Base-by-base conservation (phyloP, 2,113 vertebrate species). In the Embiotoca jacksoni region DNA sequence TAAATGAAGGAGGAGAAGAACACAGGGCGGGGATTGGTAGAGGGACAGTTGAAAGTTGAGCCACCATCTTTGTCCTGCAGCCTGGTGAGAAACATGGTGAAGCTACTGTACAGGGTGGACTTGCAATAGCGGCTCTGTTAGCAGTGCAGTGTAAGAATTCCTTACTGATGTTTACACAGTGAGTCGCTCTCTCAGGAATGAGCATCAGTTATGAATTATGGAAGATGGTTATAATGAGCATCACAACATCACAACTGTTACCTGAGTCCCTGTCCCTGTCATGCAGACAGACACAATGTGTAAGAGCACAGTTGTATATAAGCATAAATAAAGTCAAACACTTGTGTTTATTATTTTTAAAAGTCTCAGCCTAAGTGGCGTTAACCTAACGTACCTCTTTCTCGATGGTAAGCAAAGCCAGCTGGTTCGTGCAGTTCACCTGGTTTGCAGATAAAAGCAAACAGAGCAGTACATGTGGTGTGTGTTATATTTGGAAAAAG, bases 1-100 rank as follows among this genome's bases (percentile, higher is more conserved):
- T 47, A 36, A 77, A 65, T 3, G 80, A 58, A 80, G 91, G 88
- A 84, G 87, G 88, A 85, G 56, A 77, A 47, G 47, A 83, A 86
- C 46, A 31, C 63, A 50, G 71, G 60, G 64, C 0, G 2, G 67
- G 67, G 35, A 90, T 90, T 90, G 91, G 84, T 80, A 70, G 72
- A 80, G 32, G 56, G 13, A 56, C n/a, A 1, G 65, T 41, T 30
- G 6, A 57, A 52, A 64, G 77, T 36, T 50, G n/a, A 47, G 65
- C 49, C 1, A 14, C 39, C 5, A 41, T 60, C 30, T 53, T 55
- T 10, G 52, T 50, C 10, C 35, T 47, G 1, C 33, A 61, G 60
- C 47, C 59, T 39, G 56, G 2, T 79, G 54, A 65, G 56, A 63
- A 89, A 75, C 58, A 60, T 23, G 44, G 50, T 30, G 33, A 44